phyloP scores from a whole-genome alignment of 2,888 invertebrate genomes.

The Adineta ricciae region DNA sequence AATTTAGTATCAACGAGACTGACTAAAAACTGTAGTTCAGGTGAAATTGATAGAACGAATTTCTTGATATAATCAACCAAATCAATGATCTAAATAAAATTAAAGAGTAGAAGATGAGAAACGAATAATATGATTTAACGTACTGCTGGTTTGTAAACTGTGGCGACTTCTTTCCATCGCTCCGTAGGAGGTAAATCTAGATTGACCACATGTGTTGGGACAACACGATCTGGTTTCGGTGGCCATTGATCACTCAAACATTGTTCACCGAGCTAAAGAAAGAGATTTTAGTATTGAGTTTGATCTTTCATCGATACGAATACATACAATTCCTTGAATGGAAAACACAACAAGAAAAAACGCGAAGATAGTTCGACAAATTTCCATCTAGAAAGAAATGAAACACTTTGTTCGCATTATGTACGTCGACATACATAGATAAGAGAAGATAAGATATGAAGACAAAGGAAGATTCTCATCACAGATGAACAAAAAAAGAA shows the following conservation, averaged over 20 bases:
- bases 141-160: constrained; percentile 41
- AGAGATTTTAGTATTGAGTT: not conserved
- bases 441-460: not conserved
- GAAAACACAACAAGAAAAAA: not conserved
- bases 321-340: not conserved
- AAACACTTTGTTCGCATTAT: not conserved
- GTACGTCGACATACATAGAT: not conserved
- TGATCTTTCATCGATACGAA: not conserved
- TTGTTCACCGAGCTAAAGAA: not conserved
- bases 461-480: not conserved
- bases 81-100: constrained; percentile 40
- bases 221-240: constrained; percentile 38
- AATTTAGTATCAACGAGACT: constrained; percentile 45
- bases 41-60: constrained; percentile 42
- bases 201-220: constrained; percentile 49
- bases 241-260: constrained; percentile 42
- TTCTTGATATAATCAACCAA: constrained; percentile 45
- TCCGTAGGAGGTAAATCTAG: constrained; percentile 51
- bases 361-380: not conserved
- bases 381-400: not conserved
- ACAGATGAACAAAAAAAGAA: not conserved
- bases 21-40: constrained; percentile 40
- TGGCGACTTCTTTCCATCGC: constrained; percentile 51
- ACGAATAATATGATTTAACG: not conserved
- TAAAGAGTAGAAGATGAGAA: too few relatives aligned